Percentiles rank a stretch among this genome's conserved stretches.
Conservation (phyloP, 92 coral and sea anemone species). For the Actinostola sp. region DNA sequence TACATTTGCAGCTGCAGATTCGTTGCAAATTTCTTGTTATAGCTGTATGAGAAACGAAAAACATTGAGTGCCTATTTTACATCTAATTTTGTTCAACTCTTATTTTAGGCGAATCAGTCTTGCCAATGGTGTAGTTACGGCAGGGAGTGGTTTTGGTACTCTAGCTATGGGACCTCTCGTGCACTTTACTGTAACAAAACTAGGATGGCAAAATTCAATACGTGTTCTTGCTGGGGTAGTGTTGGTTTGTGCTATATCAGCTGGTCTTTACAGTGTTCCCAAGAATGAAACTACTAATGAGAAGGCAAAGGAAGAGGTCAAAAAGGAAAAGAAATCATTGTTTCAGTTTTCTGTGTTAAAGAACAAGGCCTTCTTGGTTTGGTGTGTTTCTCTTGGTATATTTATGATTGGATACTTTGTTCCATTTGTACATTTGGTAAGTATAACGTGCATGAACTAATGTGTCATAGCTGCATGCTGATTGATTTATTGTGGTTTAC, state of each 20-base stretch:
- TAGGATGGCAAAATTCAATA: slow-evolving; percentile 81
- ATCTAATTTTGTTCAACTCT: not conserved
- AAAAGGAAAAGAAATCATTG: slow-evolving; percentile 54
- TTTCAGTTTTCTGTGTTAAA: slow-evolving; percentile 76
- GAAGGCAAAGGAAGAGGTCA: slow-evolving; percentile 21
- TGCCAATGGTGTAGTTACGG: slow-evolving; percentile 91
- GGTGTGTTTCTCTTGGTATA: slow-evolving; percentile 81
- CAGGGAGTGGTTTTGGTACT: slow-evolving; percentile 97
- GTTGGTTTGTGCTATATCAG: slow-evolving; percentile 66
- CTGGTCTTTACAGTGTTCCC: slow-evolving; percentile 74
- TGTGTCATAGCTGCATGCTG: not conserved
- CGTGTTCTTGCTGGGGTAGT: slow-evolving; percentile 78
- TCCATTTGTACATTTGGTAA: slow-evolving; percentile 95
- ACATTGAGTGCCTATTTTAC: not conserved
- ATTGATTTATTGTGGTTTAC: not conserved
- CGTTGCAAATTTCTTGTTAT: not conserved
- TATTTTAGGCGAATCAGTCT: slow-evolving; percentile 76
- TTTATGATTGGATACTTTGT: slow-evolving; percentile 95
- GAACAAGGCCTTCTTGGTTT: slow-evolving; percentile 85
- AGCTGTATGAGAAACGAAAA: not conserved
- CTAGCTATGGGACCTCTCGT: slow-evolving; percentile 90
- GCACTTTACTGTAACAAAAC: slow-evolving; percentile 58
- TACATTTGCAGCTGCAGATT: not conserved
- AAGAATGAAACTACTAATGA: slow-evolving; percentile 12
- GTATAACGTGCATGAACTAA: slow-evolving; percentile 27